phyloP scores from a whole-genome alignment of 2,113 vertebrate genomes.

The Cryptomyrus ogoouensis region DNA sequence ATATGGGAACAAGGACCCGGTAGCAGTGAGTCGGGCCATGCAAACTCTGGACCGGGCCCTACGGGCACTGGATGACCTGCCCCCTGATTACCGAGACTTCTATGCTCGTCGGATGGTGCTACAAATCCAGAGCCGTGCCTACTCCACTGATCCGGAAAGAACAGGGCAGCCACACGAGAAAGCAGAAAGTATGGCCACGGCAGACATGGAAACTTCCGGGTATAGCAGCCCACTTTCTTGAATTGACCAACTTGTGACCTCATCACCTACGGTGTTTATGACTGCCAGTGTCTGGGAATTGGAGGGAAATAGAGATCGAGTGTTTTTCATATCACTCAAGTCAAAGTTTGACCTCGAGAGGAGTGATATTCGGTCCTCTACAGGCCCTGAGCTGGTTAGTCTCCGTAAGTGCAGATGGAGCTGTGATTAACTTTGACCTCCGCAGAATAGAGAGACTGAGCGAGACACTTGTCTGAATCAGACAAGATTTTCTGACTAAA shows the following conservation, averaged over 20 bases:
- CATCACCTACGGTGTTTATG: not conserved
- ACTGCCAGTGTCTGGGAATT: not conserved
- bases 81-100: constrained; percentile 84
- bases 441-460: not conserved
- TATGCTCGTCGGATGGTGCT: constrained; percentile 89
- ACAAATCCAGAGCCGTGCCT: constrained; percentile 73
- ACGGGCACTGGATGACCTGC: constrained; percentile 75
- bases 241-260: not conserved
- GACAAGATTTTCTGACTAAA: not conserved
- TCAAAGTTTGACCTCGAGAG: not conserved
- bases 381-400: not conserved
- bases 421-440: not conserved
- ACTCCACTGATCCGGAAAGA: constrained; percentile 28
- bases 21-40: constrained; percentile 72
- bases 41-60: constrained; percentile 81
- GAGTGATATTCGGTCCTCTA: not conserved
- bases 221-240: not conserved
- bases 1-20: constrained; percentile 88
- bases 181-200: not conserved
- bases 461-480: not conserved
- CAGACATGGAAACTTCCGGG: not conserved
- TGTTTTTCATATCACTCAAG: not conserved
- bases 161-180: not conserved
- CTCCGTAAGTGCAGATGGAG: not conserved
- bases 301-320: not conserved